Evolutionary conservation across 1,140 invertebrate genomes (phyloP), one percentile per base, ranked within the genome.

Genomic region (Caenorhabditis tropicalis): DNA sequence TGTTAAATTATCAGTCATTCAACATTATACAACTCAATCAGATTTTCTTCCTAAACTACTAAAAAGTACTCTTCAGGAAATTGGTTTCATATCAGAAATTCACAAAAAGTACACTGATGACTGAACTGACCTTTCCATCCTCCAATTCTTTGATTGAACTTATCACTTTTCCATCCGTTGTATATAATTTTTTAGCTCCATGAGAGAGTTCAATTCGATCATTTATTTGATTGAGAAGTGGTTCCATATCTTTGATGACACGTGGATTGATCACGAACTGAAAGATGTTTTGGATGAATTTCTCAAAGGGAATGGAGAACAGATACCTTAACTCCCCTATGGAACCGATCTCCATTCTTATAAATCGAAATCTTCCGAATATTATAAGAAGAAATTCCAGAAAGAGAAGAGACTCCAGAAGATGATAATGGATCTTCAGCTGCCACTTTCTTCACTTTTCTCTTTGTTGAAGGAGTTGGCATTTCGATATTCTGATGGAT

Each of bases 241-340:
- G 48, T 19, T 81, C 79, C 48, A 81, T 53, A 36, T 81, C 79
- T 2, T 81, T 51, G 2, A 81, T 21, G 10, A 51, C 51, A n/a
- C 79, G 48, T 24, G 79, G 65, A 74, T 74, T 81, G 9, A 81
- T 81, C 29, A 81, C 79, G 24, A 81, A 51, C 79, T 81, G 15
- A 29, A 81, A 58, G 31, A 36, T n/a, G n/a, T n/a, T 39, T 0
- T 1, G 27, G 24, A 79, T 9, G 21, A 3, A 10, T 36, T 24
- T 24, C 16, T 16, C n/a, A n/a, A 33, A 1, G 12, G n/a, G 19
- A 5, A 21, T 39, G 19, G n/a, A n/a, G n/a, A n/a, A 39, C 21
- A 39, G 39, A 15, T 51, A 81, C 79, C 21, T 81, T 81, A 21
- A 81, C 51, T 9, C 79, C 79, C 53, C 51, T 51, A 53, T 81